A percentile compares a stretch with the other conserved stretches of the same genome.
These are phyloP conservation scores for Drepanosiphum platanoidis DNA, from an alignment of 2,888 invertebrate genomes.

Conservation along the genomic window DNA sequence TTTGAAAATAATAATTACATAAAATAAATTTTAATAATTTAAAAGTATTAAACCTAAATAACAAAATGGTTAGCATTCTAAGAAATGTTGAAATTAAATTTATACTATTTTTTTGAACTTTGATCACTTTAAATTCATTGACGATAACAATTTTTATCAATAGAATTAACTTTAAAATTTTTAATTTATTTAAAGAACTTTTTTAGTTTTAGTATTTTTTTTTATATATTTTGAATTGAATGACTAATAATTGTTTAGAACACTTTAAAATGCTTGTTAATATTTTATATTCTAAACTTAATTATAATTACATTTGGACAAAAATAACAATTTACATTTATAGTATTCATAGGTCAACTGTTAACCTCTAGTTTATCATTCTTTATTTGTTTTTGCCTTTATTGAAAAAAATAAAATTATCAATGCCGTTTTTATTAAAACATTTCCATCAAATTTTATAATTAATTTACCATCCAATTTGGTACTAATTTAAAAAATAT, in stretches of 20 bases:
- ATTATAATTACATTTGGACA: not conserved
- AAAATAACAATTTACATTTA: constrained; percentile 29
- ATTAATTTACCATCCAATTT: not conserved
- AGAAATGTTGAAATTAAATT: too few species aligned
- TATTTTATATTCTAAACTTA: not conserved
- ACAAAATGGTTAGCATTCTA: too few species aligned
- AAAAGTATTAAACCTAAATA: too few species aligned
- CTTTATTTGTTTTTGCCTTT: constrained; percentile 28
- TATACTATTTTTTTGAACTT: too few species aligned
- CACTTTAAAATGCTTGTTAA: not conserved
- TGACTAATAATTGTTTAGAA: not conserved
- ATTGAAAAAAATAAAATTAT: constrained; percentile 1
- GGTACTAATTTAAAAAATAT: too few species aligned
- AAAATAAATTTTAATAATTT: too few species aligned
- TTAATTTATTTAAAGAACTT: too few species aligned
- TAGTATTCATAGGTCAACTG: constrained; percentile 22
- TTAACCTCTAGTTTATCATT: constrained; percentile 35
- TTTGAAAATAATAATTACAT: too few species aligned
- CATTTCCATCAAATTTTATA: not conserved
- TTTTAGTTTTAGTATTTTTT: not conserved
- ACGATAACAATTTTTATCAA: too few species aligned
- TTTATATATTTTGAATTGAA: not conserved
- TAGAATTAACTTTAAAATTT: not conserved
- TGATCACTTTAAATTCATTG: too few species aligned
- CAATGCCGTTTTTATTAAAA: constrained; percentile 12